Evolutionary conservation across 1,140 invertebrate genomes (phyloP).

Genomic region (Antheraea mylitta): DNA sequence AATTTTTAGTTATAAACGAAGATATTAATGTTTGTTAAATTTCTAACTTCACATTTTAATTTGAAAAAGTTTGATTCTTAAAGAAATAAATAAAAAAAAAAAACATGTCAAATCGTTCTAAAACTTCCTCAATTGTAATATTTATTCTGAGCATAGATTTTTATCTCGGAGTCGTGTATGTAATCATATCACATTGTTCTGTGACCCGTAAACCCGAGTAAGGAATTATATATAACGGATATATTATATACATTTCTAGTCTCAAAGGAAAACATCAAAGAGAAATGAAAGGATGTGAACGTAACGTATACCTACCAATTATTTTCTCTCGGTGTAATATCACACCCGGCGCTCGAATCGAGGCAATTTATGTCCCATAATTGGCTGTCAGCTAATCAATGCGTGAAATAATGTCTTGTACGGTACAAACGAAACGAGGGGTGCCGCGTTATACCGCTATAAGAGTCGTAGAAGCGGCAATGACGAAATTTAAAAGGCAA

Average conservation of each 20-base stretch:
- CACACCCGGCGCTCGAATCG: constrained; percentile 10
- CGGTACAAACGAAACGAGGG: neutral
- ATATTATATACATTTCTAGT: neutral
- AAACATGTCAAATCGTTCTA: too few species aligned
- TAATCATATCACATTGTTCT: neutral
- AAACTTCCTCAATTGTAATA: too few species aligned
- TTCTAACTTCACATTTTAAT: too few species aligned
- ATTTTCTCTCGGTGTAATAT: constrained; percentile 20
- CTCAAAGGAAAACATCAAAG: constrained; percentile 1
- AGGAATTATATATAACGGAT: neutral
- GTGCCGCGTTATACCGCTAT: neutral
- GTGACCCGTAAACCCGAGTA: neutral
- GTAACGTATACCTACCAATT: constrained; percentile 19
- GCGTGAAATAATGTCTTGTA: constrained; percentile 46
- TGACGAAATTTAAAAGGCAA: neutral
- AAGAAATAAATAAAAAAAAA: too few species aligned
- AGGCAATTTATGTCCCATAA: constrained; percentile 33
- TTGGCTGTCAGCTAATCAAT: constrained; percentile 49
- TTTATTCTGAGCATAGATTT: too few species aligned
- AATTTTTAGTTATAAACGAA: too few species aligned
- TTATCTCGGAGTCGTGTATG: neutral
- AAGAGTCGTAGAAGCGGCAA: neutral
- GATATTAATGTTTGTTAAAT: too few species aligned
- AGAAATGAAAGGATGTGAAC: neutral
- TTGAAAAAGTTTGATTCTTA: too few species aligned